Evolutionary conservation across 2,888 invertebrate species (phyloP).

Genomic region (Protodeltote pygarga): DNA sequence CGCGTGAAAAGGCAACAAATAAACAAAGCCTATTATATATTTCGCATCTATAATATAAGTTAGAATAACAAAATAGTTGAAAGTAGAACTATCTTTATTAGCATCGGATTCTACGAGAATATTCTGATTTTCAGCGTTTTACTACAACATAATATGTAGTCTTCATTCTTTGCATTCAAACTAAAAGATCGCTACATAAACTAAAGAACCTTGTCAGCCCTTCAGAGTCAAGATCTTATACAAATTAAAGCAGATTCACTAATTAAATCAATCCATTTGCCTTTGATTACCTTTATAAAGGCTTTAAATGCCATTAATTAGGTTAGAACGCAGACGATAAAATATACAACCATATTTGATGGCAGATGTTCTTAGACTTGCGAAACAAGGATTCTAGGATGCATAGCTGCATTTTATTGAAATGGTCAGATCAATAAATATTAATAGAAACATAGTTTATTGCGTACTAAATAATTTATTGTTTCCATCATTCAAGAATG

Average conservation of each 20-base stretch:
- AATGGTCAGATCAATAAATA: conserved; percentile 36
- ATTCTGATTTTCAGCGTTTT: no score
- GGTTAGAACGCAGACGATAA: conserved; percentile 27
- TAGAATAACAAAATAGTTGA: no score
- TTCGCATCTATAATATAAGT: no score
- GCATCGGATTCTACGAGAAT: no score
- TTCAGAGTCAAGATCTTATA: conserved; percentile 33
- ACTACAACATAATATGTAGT: no score
- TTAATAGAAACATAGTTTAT: conserved; percentile 30
- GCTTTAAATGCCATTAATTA: conserved; percentile 34
- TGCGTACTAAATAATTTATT: conserved; percentile 16
- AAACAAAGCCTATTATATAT: no score
- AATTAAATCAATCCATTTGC: conserved; percentile 30
- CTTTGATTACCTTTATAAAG: conserved; percentile 36
- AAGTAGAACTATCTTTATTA: no score
- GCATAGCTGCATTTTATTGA: conserved; percentile 29
- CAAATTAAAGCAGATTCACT: conserved; percentile 47
- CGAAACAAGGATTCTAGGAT: conserved; percentile 33
- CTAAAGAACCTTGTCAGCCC: conserved; percentile 24
- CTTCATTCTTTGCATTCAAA: no score
- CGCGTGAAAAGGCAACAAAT: no score
- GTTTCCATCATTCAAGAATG: conserved; percentile 11
- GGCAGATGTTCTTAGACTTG: conserved; percentile 35
- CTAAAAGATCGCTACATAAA: conserved; percentile 20
- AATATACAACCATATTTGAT: conserved; percentile 28